Evolutionary conservation across 2,113 vertebrate species (phyloP).

Genomic region (Ovis canadensis): DNA sequence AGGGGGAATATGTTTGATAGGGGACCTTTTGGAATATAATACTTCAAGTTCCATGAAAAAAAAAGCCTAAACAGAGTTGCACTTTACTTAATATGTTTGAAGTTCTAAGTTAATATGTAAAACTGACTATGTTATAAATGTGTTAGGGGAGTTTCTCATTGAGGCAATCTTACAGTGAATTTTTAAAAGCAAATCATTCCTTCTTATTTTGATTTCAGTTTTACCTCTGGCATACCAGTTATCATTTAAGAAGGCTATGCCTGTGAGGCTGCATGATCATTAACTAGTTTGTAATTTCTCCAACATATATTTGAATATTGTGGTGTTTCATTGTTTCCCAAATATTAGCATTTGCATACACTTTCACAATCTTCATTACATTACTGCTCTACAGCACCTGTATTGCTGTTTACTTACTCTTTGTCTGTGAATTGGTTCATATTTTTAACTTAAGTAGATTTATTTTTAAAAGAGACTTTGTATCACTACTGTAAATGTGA

Average conservation of each 20-base stretch:
- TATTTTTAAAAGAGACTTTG: neutral
- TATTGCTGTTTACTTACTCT: neutral
- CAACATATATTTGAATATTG: neutral
- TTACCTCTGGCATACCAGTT: neutral
- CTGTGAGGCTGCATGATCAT: neutral
- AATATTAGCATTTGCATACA: neutral
- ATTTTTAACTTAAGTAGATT: neutral
- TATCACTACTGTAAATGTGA: neutral
- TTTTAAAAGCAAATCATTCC: neutral
- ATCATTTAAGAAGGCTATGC: neutral
- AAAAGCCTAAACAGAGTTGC: neutral
- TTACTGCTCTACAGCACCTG: neutral
- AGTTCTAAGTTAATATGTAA: neutral
- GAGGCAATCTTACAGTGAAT: neutral
- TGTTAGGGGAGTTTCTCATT: neutral
- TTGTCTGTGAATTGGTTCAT: neutral
- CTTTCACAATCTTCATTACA: neutral
- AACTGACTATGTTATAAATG: neutral
- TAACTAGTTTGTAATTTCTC: neutral
- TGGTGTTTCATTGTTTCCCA: neutral
- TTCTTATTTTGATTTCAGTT: neutral
- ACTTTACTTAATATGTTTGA: neutral
- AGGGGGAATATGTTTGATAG: neutral
- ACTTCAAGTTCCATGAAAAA: neutral
- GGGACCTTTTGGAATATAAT: neutral